Percentiles rank a stretch among this genome's conserved stretches.
These are phyloP conservation scores for Enteromius trimaculatus DNA, from an alignment of 2,797 vertebrate genomes.

Conservation along the genomic window DNA sequence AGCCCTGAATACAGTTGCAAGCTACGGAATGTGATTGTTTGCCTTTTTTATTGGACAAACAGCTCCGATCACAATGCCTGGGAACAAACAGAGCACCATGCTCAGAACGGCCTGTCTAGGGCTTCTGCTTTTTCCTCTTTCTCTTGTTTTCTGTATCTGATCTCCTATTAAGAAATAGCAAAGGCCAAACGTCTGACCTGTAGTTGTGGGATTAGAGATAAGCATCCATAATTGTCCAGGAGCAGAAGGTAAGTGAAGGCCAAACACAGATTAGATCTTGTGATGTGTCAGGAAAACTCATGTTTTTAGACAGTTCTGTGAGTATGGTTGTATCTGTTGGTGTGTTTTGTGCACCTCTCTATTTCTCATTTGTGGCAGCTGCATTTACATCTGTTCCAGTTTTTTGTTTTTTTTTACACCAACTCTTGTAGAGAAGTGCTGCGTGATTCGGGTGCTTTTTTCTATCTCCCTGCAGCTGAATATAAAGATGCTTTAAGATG, in stretches of 20 bases:
- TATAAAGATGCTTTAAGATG: neutral
- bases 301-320: neutral
- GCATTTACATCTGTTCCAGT: neutral
- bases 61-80: constrained; percentile 56
- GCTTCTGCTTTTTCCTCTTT: constrained; percentile 45
- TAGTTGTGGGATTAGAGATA: neutral
- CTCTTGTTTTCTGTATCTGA: constrained; percentile 8
- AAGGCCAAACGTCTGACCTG: constrained; percentile 3
- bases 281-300: neutral
- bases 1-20: constrained; percentile 79
- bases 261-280: constrained; percentile 4
- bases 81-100: constrained; percentile 67
- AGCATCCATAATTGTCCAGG: constrained; percentile 31
- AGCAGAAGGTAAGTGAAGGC: constrained; percentile 66
- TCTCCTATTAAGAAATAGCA: neutral
- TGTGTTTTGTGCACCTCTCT: neutral
- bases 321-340: neutral
- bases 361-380: neutral
- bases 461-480: neutral
- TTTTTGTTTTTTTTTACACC: neutral
- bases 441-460: neutral
- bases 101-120: constrained; percentile 54
- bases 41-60: constrained; percentile 74
- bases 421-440: neutral
- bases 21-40: constrained; percentile 80